These are phyloP conservation scores for Elachura formosa DNA, from an alignment of 2,113 vertebrate genomes.

Conservation along the genomic window DNA sequence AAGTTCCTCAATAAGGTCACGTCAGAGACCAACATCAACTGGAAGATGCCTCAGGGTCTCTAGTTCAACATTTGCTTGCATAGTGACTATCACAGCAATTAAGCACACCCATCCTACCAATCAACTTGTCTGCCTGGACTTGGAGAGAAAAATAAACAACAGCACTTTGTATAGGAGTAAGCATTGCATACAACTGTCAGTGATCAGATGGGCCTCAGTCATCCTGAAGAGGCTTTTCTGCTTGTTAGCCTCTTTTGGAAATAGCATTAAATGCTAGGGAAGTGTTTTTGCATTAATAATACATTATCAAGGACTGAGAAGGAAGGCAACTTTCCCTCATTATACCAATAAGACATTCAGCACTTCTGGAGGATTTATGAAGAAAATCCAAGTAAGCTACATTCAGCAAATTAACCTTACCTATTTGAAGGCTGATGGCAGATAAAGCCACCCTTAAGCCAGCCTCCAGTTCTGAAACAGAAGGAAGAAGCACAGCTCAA, in stretches of 20 bases:
- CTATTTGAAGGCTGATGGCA: not conserved
- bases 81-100: not conserved
- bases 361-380: not conserved
- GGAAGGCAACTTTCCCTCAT: not conserved
- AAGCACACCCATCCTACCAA: not conserved
- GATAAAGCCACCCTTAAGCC: conserved; percentile 18
- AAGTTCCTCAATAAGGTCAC: not conserved
- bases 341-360: conserved; percentile 7
- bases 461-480: not conserved
- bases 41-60: not conserved
- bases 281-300: conserved; percentile 53
- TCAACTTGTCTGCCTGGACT: not conserved
- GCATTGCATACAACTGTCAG: not conserved
- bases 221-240: not conserved
- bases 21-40: not conserved
- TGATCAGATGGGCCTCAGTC: not conserved
- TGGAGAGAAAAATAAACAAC: not conserved
- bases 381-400: not conserved
- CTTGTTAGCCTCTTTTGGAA: not conserved
- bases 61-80: not conserved
- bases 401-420: conserved; percentile 4
- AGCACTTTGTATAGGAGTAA: not conserved
- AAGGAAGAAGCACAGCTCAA: not conserved
- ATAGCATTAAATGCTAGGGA: not conserved
- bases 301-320: conserved; percentile 9